phyloP scores from a whole-genome alignment of 1,140 invertebrate genomes.

The Ooceraea biroi region DNA sequence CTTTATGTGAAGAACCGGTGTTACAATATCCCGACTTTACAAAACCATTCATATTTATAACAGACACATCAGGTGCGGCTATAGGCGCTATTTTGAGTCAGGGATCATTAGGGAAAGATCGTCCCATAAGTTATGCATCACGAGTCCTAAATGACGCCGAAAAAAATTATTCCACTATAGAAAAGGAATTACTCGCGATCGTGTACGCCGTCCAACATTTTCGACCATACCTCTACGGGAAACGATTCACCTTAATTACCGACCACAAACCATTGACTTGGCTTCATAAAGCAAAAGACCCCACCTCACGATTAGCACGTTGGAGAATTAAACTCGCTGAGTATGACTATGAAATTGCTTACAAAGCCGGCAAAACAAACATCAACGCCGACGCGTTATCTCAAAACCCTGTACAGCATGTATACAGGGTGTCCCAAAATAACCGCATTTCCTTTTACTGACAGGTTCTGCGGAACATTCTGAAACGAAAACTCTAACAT shows the following conservation, averaged over 20 bases:
- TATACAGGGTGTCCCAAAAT: too few species aligned
- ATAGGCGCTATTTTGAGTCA: too few species aligned
- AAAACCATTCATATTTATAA: too few species aligned
- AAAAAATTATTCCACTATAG: conserved; percentile 21
- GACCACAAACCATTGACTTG: conserved; percentile 14
- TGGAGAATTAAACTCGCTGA: conserved; percentile 26
- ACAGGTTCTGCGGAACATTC: too few species aligned
- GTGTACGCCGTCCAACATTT: background rate
- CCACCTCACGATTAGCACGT: conserved; percentile 5
- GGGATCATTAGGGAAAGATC: too few species aligned
- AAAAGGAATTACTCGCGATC: conserved; percentile 29
- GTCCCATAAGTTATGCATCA: too few species aligned
- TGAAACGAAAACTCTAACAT: too few species aligned
- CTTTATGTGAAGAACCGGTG: background rate
- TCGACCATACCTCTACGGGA: background rate
- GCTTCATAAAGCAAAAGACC: conserved; percentile 14
- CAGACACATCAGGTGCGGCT: too few species aligned
- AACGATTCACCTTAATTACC: conserved; percentile 11
- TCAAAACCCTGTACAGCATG: too few species aligned
- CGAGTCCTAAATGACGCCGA: conserved; percentile 4
- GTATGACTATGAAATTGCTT: conserved; percentile 5
- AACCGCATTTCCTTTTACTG: too few species aligned
- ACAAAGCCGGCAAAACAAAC: background rate
- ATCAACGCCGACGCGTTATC: too few species aligned
- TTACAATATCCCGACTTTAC: background rate